Evolutionary conservation across 2,888 invertebrate genomes (phyloP), one percentile per base, ranked within the genome.

Genomic region (Trissonchulus sp.): DNA sequence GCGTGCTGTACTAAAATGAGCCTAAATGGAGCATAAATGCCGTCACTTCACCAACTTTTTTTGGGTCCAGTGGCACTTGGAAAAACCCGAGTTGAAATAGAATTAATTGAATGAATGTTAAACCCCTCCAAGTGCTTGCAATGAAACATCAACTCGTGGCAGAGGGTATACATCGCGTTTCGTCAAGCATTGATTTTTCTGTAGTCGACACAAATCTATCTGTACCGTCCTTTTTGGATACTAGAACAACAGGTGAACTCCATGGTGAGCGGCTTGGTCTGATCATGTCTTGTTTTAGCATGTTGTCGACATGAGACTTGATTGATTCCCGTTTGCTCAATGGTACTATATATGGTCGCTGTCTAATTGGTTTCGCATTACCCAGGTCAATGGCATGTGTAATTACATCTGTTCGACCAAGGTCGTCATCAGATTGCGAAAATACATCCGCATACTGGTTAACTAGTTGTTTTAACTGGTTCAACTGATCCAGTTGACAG

Each of bases 181-280:
- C 15, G 81, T 80, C 23, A 77, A 8, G 75, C 68, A 77, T 81
- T 82, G 1, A 82, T 48, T 1, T 60, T 36, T n/a, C 80, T 63
- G 74, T 77, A 82, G 37, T 82, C 80, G 1, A 79, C 75, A 68
- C 81, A 81, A 80, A 30, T 23, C 79, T 31, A 30, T 79, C 31
- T 8, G 68, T 63, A 23, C 76, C 78, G 38, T 76, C 75, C 28
- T 75, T 76, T 73, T 80, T 80, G 23, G 71, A 68, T 1, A 80
- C 78, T 1, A 79, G n/a, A 23, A 80, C 79, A 0, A 80, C 76
- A 1, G 79, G 78, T n/a, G 78, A 77, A 3, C 76, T 77, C 68
- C 75, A 79, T 8, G 78, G 77, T 37, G 76, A 75, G 8, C 62
- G 68, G 63, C 76, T 75, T 28, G 75, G 75, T n/a, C 60, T 18